Base-by-base conservation (phyloP, 2,113 vertebrate species). In the Petaurus breviceps region DNA sequence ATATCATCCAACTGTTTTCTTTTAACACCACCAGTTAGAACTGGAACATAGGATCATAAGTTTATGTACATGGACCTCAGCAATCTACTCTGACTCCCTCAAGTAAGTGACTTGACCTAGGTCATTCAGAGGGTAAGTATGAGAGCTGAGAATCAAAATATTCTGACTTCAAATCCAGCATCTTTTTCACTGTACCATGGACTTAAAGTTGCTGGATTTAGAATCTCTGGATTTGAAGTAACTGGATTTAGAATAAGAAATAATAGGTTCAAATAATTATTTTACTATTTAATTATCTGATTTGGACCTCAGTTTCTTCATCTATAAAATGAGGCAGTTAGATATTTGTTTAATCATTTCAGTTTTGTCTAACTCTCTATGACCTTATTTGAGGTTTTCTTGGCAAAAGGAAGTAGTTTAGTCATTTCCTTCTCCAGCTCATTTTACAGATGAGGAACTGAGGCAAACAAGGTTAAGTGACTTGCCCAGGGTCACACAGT, bases 311-410 rank as follows among this genome's bases (percentile, higher is more conserved):
- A 43, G 43, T 43, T 93, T 93, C 47, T 52, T 92, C 28, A 51
- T 90, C 89, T 94, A 43, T 93, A 93, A 96, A 96, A 90, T 61
- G 23, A 22, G 47, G 22, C 51, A 54, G 68, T 19, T 61, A 68
- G 61, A 37, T 5, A 16, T 55, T 16, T 68, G 31, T 68, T 68
- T 12, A 37, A 16, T 68, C 14, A 68, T 68, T 37, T 61, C 57
- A 68, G 31, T 37, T 37, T 6, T 37, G 12, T 68, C 61, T 37
- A 68, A 68, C 3, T 68, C 61, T 68, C 61, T 68, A 31, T 37
- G 61, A 16, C 31, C 3, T 12, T 31, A 37, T 14, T 68, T 68
- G 28, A 31, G 14, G 31, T 68, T 68, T 68, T 68, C 61, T 68
- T 37, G 31, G 31, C 22, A 16, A 68, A 49, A 68, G 61, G 61